Evolutionary conservation across 2,113 vertebrate genomes (phyloP).

Genomic region (Bettongia penicillata): DNA sequence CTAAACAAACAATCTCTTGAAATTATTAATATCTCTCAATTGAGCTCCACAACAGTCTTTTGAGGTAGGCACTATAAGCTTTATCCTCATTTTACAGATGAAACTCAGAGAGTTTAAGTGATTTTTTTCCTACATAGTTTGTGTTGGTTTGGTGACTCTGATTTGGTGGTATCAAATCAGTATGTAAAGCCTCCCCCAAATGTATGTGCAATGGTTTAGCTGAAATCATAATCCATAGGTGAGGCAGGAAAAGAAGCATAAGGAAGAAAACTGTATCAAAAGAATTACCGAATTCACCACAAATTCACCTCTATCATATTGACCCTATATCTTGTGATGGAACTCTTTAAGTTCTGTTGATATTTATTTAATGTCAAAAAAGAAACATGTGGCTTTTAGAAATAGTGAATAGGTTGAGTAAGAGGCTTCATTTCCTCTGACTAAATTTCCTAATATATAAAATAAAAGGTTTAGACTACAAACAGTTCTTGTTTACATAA

Average conservation of each 20-base stretch:
- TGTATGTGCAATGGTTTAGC: neutral
- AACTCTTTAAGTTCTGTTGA: neutral
- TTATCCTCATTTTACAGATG: neutral
- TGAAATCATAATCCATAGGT: neutral
- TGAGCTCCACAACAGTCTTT: neutral
- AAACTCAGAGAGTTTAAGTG: neutral
- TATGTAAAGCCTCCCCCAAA: neutral
- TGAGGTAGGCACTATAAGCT: neutral
- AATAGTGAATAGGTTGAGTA: neutral
- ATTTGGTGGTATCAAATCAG: neutral
- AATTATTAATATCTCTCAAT: neutral
- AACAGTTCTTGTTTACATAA: neutral
- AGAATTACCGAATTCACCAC: neutral
- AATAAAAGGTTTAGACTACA: neutral
- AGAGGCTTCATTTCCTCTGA: neutral
- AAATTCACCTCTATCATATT: neutral
- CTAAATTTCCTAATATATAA: neutral
- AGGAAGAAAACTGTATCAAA: neutral
- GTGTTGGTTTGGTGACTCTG: slow-evolving; percentile 14
- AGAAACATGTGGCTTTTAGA: neutral
- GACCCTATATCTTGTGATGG: neutral
- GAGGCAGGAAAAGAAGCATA: neutral
- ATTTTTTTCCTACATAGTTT: neutral
- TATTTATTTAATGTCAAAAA: neutral
- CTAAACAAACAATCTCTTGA: neutral